Evolutionary conservation across 2,113 vertebrate species (phyloP).

Genomic region (Ifrita kowaldi): DNA sequence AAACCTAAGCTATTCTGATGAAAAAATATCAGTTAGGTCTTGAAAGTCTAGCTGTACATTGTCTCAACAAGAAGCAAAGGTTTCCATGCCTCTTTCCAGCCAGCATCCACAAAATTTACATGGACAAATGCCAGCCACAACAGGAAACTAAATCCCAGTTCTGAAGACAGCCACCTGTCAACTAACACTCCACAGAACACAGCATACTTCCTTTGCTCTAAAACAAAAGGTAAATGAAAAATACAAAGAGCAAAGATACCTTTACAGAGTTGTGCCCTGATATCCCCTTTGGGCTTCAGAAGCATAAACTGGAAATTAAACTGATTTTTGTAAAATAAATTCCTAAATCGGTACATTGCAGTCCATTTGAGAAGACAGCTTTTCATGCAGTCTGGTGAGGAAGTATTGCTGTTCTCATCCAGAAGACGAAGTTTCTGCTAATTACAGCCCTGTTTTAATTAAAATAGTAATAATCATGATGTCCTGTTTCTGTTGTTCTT

Average conservation of each 20-base stretch:
- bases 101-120: not conserved
- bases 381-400: not conserved
- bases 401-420: not conserved
- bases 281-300: not conserved
- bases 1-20: not conserved
- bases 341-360: not conserved
- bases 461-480: not conserved
- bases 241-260: not conserved
- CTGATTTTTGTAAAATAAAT: not conserved
- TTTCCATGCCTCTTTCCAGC: not conserved
- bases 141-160: not conserved
- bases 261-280: not conserved
- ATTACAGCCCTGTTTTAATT: not conserved
- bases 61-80: not conserved
- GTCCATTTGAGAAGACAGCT: not conserved
- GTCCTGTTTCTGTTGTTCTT: not conserved
- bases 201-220: not conserved
- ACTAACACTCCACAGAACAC: not conserved
- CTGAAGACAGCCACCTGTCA: not conserved
- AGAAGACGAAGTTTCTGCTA: not conserved
- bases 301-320: not conserved
- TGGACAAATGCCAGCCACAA: not conserved
- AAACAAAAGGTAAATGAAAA: not conserved
- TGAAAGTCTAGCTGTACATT: not conserved
- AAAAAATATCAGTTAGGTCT: not conserved